Evolutionary conservation across 1,140 invertebrate genomes (phyloP).

Genomic region (Zelostemma sp.): DNA sequence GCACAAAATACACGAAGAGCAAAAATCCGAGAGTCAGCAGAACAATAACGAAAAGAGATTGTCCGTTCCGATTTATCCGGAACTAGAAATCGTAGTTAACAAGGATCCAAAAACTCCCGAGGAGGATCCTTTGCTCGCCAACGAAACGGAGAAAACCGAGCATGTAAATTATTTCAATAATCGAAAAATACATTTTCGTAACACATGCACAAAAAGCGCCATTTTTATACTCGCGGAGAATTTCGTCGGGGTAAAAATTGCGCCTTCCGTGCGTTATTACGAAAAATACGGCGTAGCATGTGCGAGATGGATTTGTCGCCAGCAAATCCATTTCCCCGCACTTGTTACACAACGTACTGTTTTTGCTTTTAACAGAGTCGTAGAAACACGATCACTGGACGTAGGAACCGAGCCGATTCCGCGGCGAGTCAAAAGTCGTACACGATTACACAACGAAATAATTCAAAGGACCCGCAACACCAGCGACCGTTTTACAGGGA

Average conservation of each 20-base stretch:
- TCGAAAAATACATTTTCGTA: slow-evolving; percentile 7
- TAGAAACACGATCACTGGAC: slow-evolving; percentile 74
- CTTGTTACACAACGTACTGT: no score
- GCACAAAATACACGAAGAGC: slow-evolving; percentile 54
- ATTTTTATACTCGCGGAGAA: no score
- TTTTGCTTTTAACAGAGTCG: slow-evolving; percentile 59
- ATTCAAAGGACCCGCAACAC: slow-evolving; percentile 56
- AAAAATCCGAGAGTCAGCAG: slow-evolving; percentile 47
- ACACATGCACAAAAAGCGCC: no score
- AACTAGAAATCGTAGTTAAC: slow-evolving; percentile 52
- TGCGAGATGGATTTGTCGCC: no score
- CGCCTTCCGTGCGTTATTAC: no score
- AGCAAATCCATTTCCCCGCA: no score
- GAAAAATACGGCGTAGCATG: no score
- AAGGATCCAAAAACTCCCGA: slow-evolving; percentile 60
- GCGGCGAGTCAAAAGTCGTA: slow-evolving; percentile 65
- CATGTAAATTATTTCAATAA: slow-evolving; percentile 76
- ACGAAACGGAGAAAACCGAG: slow-evolving; percentile 53
- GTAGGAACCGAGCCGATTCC: slow-evolving; percentile 66
- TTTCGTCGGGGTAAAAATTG: no score
- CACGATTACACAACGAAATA: slow-evolving; percentile 53
- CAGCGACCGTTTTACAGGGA: slow-evolving; percentile 85
- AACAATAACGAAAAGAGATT: slow-evolving; percentile 61
- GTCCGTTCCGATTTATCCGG: slow-evolving; percentile 64
- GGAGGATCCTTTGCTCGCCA: slow-evolving; percentile 64